Conservation (phyloP, 1,140 invertebrate genomes). For the Drosophila burlai region DNA sequence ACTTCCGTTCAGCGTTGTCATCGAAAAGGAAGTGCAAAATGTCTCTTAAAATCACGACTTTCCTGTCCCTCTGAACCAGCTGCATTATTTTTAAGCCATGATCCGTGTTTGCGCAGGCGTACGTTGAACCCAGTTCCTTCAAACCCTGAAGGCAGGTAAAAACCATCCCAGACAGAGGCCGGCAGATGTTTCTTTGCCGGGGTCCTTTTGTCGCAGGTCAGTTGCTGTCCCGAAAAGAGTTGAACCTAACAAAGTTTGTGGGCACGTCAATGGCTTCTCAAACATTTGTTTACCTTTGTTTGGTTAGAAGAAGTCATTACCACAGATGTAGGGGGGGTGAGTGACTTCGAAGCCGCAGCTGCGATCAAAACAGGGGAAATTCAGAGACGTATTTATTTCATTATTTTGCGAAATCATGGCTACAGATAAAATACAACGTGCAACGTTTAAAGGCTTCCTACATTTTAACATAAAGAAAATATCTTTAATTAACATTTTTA, state of each 20-base stretch:
- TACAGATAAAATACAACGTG: background rate
- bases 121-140: conserved; percentile 68
- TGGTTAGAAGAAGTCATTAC: conserved; percentile 77
- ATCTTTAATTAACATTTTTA: too few species aligned
- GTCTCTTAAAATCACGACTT: conserved; percentile 67
- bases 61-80: conserved; percentile 41
- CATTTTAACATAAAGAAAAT: too few species aligned
- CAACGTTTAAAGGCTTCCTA: too few species aligned
- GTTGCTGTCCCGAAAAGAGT: conserved; percentile 59
- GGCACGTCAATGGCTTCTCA: conserved; percentile 61
- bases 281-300: conserved; percentile 76
- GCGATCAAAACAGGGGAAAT: conserved; percentile 2
- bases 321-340: conserved; percentile 2
- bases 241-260: conserved; percentile 51
- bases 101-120: conserved; percentile 72
- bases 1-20: conserved; percentile 61
- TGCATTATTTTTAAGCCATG: conserved; percentile 39
- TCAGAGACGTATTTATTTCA: background rate
- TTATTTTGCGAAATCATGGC: background rate
- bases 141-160: conserved; percentile 27
- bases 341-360: conserved; percentile 4
- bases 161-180: conserved; percentile 46
- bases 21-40: conserved; percentile 72
- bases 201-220: conserved; percentile 77
- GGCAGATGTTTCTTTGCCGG: conserved; percentile 65